Evolutionary conservation across 2,113 vertebrate species (phyloP), one percentile per base, ranked within the genome.

Genomic region (Nanorana parkeri): DNA sequence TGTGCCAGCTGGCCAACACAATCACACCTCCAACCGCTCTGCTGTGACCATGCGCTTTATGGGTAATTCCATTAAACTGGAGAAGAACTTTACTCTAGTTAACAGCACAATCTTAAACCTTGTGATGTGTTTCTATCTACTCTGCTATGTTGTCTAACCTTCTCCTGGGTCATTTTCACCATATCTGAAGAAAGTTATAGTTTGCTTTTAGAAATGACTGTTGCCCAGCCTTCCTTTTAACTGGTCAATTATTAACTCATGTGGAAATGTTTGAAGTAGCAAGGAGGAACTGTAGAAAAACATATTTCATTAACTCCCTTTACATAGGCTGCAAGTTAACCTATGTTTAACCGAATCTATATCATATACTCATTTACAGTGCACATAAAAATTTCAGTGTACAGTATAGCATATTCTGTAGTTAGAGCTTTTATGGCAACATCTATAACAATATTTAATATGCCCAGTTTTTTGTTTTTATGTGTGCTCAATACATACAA

Each of bases 191-290:
- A 83, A 76, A 75, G 72, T 68, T 68, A 55, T 76, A 68, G 80
- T 83, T 67, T 76, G 72, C 65, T 68, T 47, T 67, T 60, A 76
- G 52, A 83, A 68, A 55, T 68, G 73, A 75, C 65, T 76, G 72
- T 58, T 81, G 72, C 61, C 60, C 80, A 73, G 56, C 68, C 58
- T 58, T 72, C 61, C 80, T 67, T 80, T 81, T 75, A 81, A 51
- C 63, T 60, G 41, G 80, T 83, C 32, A 83, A 76, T 83, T 32
- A 83, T 83, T 83, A 83, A 83, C 72, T 60, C 47, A 66, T 23
- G 13, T 21, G 60, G 51, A 74, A 74, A 81, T 81, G 54, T 67
- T 81, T 81, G 26, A 81, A 67, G 80, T 55, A 67, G 47, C 19
- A 82, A 68, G 64, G 64, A 76, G 72, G 32, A 76, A 83, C 21